Base-by-base conservation (phyloP, 2,113 vertebrate genomes). In the Tamias sibiricus region DNA sequence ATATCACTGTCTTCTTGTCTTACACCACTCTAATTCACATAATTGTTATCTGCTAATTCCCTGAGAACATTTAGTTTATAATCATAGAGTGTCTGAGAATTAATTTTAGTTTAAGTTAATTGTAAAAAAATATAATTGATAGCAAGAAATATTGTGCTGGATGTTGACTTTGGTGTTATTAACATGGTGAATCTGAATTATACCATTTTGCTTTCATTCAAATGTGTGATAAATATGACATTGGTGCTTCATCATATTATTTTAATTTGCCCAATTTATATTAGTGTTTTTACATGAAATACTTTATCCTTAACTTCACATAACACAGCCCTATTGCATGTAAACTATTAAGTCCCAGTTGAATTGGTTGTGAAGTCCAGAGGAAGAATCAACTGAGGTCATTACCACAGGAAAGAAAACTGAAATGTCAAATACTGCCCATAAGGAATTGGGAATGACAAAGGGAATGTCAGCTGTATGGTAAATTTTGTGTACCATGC, bases 41-140 rank as follows among this genome's bases (percentile, higher is more conserved):
- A 19, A 68, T 59, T 74, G 8, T 30, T 32, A 59, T 40, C 42
- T 40, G 17, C 20, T 30, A 37, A 1, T 32, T 91, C 42, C 9
- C 35, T 74, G 3, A 64, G 8, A 81, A 57, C 8, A 37, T 89
- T 52, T 42, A 32, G n/a, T 89, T 77, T 77, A 8, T 86, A 88
- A 79, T 49, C n/a, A 76, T 88, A 1, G 7, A 79, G 13, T 49
- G 47, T 64, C 5, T 76, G 6, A 81, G 26, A 85, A 64, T 32
- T 95, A 76, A 94, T 81, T 66, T 47, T 87, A 79, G 32, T 40
- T 92, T 94, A 6, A 84, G 7, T 42, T 77, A 87, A 59, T 10
- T n/a, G 16, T 49, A 40, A 93, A 92, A 64, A 64, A 64, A 84
- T 40, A 62, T 30, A 52, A n/a, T 35, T 77, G 14, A 28, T 75